A percentile compares a stretch with the other conserved stretches of the same genome.
Conservation (phyloP, 1,140 invertebrate genomes). For the Sycophila sp. region DNA sequence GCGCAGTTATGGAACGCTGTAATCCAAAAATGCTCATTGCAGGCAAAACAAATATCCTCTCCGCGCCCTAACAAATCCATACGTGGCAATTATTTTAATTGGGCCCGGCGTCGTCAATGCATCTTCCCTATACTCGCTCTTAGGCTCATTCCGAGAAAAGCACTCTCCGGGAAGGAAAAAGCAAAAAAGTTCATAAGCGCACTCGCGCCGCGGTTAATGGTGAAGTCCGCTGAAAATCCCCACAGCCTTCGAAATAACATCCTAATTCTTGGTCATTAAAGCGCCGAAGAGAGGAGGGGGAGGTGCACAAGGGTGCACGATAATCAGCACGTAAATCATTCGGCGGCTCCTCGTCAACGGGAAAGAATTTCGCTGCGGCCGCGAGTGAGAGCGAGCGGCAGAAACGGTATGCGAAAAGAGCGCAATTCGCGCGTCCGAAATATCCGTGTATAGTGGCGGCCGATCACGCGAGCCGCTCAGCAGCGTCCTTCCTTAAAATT, state of each 20-base stretch:
- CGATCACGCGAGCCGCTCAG: too few relatives aligned
- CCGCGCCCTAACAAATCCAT: too few relatives aligned
- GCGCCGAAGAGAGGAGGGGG: background rate
- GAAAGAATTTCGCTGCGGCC: too few relatives aligned
- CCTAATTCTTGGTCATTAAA: conserved; percentile 10
- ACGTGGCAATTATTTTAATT: background rate
- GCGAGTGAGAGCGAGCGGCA: background rate
- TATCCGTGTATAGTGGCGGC: too few relatives aligned
- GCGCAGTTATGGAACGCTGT: too few relatives aligned
- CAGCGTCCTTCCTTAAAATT: too few relatives aligned
- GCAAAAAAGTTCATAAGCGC: too few relatives aligned
- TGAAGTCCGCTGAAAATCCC: background rate
- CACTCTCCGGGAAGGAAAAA: too few relatives aligned
- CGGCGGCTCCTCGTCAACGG: too few relatives aligned
- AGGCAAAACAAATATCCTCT: too few relatives aligned
- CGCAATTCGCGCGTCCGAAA: background rate
- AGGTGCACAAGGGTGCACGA: background rate
- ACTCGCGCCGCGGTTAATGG: background rate
- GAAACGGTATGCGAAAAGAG: background rate
- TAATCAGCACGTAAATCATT: background rate
- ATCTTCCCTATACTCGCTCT: background rate
- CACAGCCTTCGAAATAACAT: background rate
- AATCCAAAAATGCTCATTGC: too few relatives aligned
- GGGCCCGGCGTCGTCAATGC: background rate
- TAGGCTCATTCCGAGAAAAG: too few relatives aligned